Evolutionary conservation across 2,888 invertebrate genomes (phyloP), one percentile per base, ranked within the genome.

Genomic region (Iselma pallidipennis): DNA sequence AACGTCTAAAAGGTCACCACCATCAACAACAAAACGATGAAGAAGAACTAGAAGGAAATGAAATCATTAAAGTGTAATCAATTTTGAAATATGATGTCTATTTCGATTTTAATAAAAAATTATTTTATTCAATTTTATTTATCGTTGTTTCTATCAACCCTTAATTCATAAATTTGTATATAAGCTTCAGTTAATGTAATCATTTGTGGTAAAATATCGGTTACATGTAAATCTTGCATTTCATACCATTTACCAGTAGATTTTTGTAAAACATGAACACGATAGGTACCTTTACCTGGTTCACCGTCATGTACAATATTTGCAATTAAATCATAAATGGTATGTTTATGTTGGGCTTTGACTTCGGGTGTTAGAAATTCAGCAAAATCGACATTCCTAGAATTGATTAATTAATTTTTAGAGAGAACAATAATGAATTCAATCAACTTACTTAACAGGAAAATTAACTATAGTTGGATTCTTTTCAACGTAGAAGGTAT

Each of bases 391-490:
- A 99, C 94, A 80, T 97, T 96, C 79, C 96, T 96, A 10, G 16
- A 49, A 49, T 56, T 42, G 28, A 10, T 14, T 28, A 19, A 7
- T 33, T 9, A 14, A 53, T 14, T 53, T 53, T n/a, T 28, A 9
- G 14, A 14, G 9, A 4, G 29, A 45, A 45, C 28, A 49, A 42
- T 21, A 37, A 37, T 37, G 7, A 61, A 55, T 28, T 28, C 33
- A 58, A 53, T 51, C 23, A 28, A 87, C 92, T 89, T 85, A 97
- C 95, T 96, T 97, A 63, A 99, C 96, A 3, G 99, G 99, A 80
- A 99, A 99, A 81, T 99, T 99, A 2, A 99, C 98, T 76, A 99
- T 99, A 0, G 99, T 99, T 1, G 98, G 98, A 85, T 99, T 99
- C 83, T 99, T 99, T 81, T 99, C 99, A 16, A 97, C 88, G 76